Percentiles rank a stretch among this genome's conserved stretches.
Conservation (phyloP, 2,113 vertebrate genomes). For the Ramphastos sulfuratus region DNA sequence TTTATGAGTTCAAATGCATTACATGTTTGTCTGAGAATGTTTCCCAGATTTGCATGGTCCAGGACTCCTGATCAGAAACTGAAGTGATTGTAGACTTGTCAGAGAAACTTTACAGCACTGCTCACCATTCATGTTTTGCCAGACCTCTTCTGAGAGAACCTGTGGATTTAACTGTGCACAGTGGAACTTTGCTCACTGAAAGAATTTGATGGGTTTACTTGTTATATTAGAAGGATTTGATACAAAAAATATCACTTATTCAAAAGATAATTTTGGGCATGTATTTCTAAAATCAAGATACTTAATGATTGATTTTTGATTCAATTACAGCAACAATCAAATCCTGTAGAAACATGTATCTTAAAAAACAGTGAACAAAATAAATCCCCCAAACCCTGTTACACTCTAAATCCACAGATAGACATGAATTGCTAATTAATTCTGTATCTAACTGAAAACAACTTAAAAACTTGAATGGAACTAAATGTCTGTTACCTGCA, state of each 20-base stretch:
- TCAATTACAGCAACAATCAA: conserved; percentile 10
- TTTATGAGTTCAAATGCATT: conserved; percentile 40
- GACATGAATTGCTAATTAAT: conserved; percentile 69
- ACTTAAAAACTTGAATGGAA: conserved; percentile 74
- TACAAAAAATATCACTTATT: not conserved
- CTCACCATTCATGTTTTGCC: conserved; percentile 79
- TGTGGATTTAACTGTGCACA: conserved; percentile 82
- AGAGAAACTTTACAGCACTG: conserved; percentile 76
- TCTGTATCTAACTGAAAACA: conserved; percentile 67
- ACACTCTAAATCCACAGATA: conserved; percentile 81
- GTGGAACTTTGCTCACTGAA: conserved; percentile 13
- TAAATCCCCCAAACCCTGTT: conserved; percentile 32
- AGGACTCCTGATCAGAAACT: conserved; percentile 31
- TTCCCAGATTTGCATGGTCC: conserved; percentile 19
- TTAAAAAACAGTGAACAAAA: not conserved
- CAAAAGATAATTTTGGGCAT: not conserved
- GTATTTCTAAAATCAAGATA: conserved; percentile 24
- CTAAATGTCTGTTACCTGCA: conserved; percentile 85
- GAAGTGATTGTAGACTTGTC: conserved; percentile 41
- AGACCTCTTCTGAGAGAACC: conserved; percentile 71
- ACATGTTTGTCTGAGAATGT: conserved; percentile 45
- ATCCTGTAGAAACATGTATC: not conserved
- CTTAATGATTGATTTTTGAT: conserved; percentile 15
- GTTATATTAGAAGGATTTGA: not conserved
- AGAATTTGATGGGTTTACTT: conserved; percentile 18